Evolutionary conservation across 30 jellyfish, hydroid and myxozoan genomes (phyloP).

Genomic region (Kudoa iwatai): DNA sequence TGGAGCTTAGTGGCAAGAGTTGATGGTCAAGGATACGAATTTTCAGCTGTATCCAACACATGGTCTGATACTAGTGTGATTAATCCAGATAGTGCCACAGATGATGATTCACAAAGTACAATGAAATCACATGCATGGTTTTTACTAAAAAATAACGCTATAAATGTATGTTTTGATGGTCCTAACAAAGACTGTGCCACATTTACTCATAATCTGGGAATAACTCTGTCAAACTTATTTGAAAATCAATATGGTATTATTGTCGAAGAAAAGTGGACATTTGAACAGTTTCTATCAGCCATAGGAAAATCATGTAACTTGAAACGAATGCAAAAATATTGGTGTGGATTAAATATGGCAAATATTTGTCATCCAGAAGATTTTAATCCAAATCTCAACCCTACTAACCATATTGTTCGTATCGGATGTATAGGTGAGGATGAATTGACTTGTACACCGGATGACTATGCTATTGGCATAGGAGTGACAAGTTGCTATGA

Average conservation of each 20-base stretch:
- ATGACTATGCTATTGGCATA: slow-evolving; percentile 45
- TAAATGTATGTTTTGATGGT: slow-evolving; percentile 53
- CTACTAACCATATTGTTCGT: slow-evolving; percentile 71
- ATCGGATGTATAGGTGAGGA: slow-evolving; percentile 69
- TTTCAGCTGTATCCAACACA: slow-evolving; percentile 50
- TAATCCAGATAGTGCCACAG: slow-evolving; percentile 39
- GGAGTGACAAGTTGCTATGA: slow-evolving; percentile 74
- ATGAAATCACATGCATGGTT: slow-evolving; percentile 82
- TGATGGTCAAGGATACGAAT: slow-evolving; percentile 60
- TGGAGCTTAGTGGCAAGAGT: slow-evolving; percentile 97
- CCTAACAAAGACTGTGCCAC: slow-evolving; percentile 46
- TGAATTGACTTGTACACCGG: slow-evolving; percentile 52
- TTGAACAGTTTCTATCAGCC: slow-evolving; percentile 21
- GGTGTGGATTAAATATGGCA: slow-evolving; percentile 86
- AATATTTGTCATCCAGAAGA: slow-evolving; percentile 78
- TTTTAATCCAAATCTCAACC: slow-evolving; percentile 56
- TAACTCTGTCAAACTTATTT: slow-evolving; percentile 15
- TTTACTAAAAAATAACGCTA: slow-evolving; percentile 23
- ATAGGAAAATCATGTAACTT: slow-evolving; percentile 37
- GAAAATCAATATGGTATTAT: slow-evolving; percentile 31
- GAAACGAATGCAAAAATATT: slow-evolving; percentile 8
- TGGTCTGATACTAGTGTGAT: slow-evolving; percentile 81
- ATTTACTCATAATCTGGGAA: slow-evolving; percentile 44
- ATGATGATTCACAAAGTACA: slow-evolving; percentile 10
- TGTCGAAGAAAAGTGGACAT: slow-evolving; percentile 51